Evolutionary conservation across 2,797 vertebrate genomes (phyloP).

Genomic region (Euthynnus affinis): DNA sequence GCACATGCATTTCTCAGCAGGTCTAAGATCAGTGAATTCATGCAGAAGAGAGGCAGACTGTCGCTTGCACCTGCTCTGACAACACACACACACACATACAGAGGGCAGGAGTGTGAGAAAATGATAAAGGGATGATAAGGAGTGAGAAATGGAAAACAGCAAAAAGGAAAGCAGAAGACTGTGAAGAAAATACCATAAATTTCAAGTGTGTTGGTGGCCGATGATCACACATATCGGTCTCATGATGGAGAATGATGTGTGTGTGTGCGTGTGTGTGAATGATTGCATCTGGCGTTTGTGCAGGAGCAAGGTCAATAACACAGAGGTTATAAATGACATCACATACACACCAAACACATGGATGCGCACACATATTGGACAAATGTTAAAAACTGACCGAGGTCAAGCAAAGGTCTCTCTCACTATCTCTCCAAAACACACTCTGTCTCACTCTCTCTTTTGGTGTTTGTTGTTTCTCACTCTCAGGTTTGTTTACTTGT

Average conservation of each 20-base stretch:
- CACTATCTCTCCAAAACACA: constrained; percentile 31
- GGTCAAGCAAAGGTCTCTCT: constrained; percentile 61
- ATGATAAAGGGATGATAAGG: constrained; percentile 13
- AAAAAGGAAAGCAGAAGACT: constrained; percentile 22
- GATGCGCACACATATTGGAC: constrained; percentile 32
- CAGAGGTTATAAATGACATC: constrained; percentile 67
- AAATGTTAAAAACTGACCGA: constrained; percentile 50
- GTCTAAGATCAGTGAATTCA: constrained; percentile 69
- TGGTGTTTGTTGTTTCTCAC: constrained; percentile 12
- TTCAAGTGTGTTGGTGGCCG: constrained; percentile 41
- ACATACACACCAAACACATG: constrained; percentile 39
- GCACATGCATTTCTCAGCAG: constrained; percentile 61
- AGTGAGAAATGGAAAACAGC: constrained; percentile 40
- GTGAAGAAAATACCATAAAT: constrained; percentile 52
- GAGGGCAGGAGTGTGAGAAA: constrained; percentile 23
- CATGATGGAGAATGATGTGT: constrained; percentile 64
- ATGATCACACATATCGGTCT: constrained; percentile 41
- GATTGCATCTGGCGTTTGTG: constrained; percentile 55
- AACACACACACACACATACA: constrained; percentile 23
- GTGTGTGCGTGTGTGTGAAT: constrained; percentile 32
- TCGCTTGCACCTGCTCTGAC: constrained; percentile 62
- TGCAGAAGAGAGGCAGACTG: constrained; percentile 70
- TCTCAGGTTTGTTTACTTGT: constrained; percentile 2
- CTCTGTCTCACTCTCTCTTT: constrained; percentile 20
- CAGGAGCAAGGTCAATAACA: constrained; percentile 69